Base-by-base conservation (phyloP, 2,888 invertebrate species). In the Oxytorus armatus region DNA sequence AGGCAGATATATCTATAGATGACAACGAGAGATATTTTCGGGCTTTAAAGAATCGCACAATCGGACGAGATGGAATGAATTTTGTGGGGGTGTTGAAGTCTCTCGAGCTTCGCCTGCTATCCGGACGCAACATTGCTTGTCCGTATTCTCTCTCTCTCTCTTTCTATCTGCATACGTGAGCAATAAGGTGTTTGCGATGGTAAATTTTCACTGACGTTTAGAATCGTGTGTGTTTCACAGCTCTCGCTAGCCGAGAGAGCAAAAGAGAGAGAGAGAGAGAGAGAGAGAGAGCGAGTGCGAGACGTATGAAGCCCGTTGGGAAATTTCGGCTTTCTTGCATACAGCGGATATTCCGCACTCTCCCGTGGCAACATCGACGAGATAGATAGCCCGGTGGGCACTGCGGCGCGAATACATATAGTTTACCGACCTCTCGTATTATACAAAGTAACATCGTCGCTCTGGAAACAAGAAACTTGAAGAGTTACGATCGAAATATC, bases 301-400 rank as follows among this genome's bases (percentile, higher is more conserved):
- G 84, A 86, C 86, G 85, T 84, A 86, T 81, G 85, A 83, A 85
- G 84, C 85, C 85, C 88, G 83, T 82, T 85, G 87, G 88, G 88
- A 89, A 89, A 89, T 88, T 88, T 88, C 87, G 85, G 75, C 81
- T 85, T 85, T 87, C 84, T 84, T 86, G 85, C 83, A 86, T 84
- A 82, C 79, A 83, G 79, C 85, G 77, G 63, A 82, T 74, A 80
- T 80, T 55, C 77, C 74, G 63, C 61, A 68, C 49, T 66, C 75
- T 55, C 82, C 74, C 42, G 61, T 42, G 81, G 77, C 77, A 74
- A 79, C 80, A 80, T 80, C 74, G 80, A 80, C 77, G 75, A 82
- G 77, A 78, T 75, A 78, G 72, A 80, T 77, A 78, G 77, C 47
- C 77, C 72, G 14, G 61, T 70, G 59, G 65, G 70, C 69, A 49